Conservation (phyloP, 2,797 vertebrate genomes). For the Harpagifer antarcticus region DNA sequence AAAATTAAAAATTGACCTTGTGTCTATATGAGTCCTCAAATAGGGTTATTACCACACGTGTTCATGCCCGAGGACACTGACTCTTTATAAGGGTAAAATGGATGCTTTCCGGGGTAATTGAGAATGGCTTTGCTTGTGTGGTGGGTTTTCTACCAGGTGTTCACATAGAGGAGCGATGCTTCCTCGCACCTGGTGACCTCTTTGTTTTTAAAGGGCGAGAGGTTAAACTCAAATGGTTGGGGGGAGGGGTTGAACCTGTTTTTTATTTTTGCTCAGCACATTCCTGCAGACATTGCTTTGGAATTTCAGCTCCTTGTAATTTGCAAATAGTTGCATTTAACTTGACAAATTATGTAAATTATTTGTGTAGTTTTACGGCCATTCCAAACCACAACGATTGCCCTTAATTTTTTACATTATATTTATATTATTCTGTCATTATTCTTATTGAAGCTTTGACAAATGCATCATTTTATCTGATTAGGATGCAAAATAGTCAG, state of each 20-base stretch:
- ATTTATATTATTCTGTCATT: conserved; percentile 53
- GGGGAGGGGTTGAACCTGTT: not conserved
- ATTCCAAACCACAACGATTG: conserved; percentile 37
- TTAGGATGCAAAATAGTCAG: conserved; percentile 38
- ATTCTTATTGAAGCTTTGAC: conserved; percentile 49
- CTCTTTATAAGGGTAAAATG: not conserved
- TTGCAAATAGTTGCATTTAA: conserved; percentile 39
- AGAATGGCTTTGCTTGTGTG: conserved; percentile 28
- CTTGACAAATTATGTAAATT: conserved; percentile 30
- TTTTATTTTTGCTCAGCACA: conserved; percentile 27
- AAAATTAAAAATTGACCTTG: too few relatives aligned
- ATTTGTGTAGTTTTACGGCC: conserved; percentile 22
- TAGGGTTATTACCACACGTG: not conserved
- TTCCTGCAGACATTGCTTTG: conserved; percentile 23
- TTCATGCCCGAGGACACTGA: conserved; percentile 19
- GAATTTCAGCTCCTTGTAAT: conserved; percentile 54
- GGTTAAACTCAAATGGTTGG: conserved; percentile 18
- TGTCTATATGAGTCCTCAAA: not conserved
- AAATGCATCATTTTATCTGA: conserved; percentile 44
- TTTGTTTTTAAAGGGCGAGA: conserved; percentile 33
- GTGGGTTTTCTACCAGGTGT: conserved; percentile 57
- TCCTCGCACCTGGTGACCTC: conserved; percentile 62
- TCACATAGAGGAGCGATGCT: conserved; percentile 14
- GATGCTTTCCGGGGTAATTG: conserved; percentile 10
- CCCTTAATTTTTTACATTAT: conserved; percentile 49